These are phyloP conservation scores for Gobiocypris rarus DNA, from an alignment of 2,113 vertebrate species.

Conservation along the genomic window DNA sequence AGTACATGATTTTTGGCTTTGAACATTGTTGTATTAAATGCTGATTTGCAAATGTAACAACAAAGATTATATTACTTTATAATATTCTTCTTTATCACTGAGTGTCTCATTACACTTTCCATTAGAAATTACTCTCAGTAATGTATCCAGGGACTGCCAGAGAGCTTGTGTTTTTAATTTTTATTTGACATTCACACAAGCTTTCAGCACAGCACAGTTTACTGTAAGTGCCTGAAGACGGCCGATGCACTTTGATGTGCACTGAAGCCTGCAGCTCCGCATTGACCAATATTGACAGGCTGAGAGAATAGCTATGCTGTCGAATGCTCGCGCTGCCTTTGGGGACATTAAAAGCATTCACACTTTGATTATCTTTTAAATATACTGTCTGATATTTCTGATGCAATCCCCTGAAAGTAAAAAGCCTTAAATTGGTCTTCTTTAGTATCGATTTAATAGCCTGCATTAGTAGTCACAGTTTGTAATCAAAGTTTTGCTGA, in stretches of 20 bases:
- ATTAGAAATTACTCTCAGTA: constrained; percentile 7
- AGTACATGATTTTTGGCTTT: not conserved
- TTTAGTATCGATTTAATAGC: constrained; percentile 38
- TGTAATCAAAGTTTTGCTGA: constrained; percentile 24
- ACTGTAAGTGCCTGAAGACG: constrained; percentile 30
- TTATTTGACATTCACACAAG: constrained; percentile 8
- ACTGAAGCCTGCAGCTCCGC: constrained; percentile 45
- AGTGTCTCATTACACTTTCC: constrained; percentile 24
- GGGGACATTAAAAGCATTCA: constrained; percentile 43
- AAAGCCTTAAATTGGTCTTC: constrained; percentile 43
- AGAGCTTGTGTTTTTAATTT: not conserved
- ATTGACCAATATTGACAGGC: constrained; percentile 51
- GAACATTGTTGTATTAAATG: not conserved
- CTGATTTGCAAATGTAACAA: constrained; percentile 13
- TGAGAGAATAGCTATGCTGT: constrained; percentile 46
- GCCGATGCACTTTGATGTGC: constrained; percentile 36
- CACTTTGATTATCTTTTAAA: constrained; percentile 48
- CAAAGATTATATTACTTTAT: not conserved
- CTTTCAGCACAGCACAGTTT: constrained; percentile 11
- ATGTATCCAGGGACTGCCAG: not conserved
- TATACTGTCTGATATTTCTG: constrained; percentile 44
- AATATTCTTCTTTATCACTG: not conserved
- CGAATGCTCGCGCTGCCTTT: constrained; percentile 35
- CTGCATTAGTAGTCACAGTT: constrained; percentile 15
- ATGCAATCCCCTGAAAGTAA: constrained; percentile 44